Percentiles rank a stretch among this genome's conserved stretches.
phyloP scores from a whole-genome alignment of 2,113 vertebrate genomes.

The Bubo blakistoni region DNA sequence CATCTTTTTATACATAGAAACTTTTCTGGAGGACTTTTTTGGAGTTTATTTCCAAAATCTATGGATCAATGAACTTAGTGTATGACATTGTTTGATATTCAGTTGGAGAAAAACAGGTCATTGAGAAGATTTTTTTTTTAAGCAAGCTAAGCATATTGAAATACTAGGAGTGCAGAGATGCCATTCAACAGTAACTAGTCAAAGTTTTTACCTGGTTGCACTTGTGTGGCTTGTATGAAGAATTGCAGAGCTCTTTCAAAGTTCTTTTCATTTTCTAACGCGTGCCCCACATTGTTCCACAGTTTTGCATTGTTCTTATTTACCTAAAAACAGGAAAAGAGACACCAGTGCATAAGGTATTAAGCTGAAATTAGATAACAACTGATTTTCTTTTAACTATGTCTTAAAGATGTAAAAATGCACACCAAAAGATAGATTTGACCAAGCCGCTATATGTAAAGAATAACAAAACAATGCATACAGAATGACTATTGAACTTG shows the following conservation, averaged over 20 bases:
- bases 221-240: constrained; percentile 93
- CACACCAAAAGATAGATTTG: neutral
- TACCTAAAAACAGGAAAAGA: constrained; percentile 77
- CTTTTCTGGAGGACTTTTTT: neutral
- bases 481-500: neutral
- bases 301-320: constrained; percentile 98
- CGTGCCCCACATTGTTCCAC: constrained; percentile 98
- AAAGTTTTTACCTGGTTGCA: constrained; percentile 89
- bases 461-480: neutral
- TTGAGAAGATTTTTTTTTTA: neutral
- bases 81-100: neutral
- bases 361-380: neutral
- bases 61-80: neutral
- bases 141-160: neutral
- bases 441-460: neutral
- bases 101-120: neutral
- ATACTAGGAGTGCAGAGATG: neutral
- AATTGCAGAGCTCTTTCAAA: constrained; percentile 88
- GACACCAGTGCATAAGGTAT: neutral
- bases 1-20: neutral
- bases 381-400: neutral
- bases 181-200: neutral
- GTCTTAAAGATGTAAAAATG: neutral
- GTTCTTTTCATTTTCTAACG: constrained; percentile 94
- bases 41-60: neutral